Percentiles rank a stretch among this genome's conserved stretches.
Evolutionary conservation across 2,797 vertebrate species (phyloP).

Genomic region (Parambassis ranga): DNA sequence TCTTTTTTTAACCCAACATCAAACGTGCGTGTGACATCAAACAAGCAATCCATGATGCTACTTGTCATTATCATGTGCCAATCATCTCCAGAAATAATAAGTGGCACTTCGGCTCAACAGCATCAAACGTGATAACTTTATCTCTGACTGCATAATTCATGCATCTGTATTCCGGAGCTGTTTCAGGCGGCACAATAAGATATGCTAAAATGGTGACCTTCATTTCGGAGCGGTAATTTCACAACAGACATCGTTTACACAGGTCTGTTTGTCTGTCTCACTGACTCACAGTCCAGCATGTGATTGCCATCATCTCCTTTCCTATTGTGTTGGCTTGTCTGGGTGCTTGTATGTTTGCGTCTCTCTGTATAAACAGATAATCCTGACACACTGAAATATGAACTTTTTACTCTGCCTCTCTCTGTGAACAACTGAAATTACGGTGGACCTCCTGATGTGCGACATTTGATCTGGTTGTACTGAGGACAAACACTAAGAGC

Average conservation of each 20-base stretch:
- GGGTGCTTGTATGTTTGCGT: conserved; percentile 7
- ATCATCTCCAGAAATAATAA: conserved; percentile 53
- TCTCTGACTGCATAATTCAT: conserved; percentile 57
- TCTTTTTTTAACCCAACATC: conserved; percentile 42
- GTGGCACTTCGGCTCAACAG: conserved; percentile 30
- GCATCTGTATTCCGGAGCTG: conserved; percentile 7
- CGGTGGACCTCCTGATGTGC: conserved; percentile 28
- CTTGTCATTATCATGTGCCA: conserved; percentile 67
- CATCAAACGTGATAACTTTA: conserved; percentile 30
- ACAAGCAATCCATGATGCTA: conserved; percentile 28
- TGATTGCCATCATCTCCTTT: conserved; percentile 5
- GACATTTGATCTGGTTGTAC: conserved; percentile 44
- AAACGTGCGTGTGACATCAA: conserved; percentile 59
- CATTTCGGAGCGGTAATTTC: conserved; percentile 12
- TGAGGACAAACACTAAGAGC: conserved; percentile 27
- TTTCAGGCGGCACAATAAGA: conserved; percentile 9
- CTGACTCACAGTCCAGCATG: background rate
- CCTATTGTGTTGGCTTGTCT: background rate
- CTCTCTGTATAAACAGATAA: conserved; percentile 31
- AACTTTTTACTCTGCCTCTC: conserved; percentile 14
- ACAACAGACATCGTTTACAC: conserved; percentile 10
- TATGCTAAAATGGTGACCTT: conserved; percentile 38
- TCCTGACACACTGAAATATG: conserved; percentile 19
- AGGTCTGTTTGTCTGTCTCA: background rate
- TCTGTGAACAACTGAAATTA: conserved; percentile 25